Evolutionary conservation across 1,140 invertebrate genomes (phyloP).

Genomic region (Asbolus verrucosus): DNA sequence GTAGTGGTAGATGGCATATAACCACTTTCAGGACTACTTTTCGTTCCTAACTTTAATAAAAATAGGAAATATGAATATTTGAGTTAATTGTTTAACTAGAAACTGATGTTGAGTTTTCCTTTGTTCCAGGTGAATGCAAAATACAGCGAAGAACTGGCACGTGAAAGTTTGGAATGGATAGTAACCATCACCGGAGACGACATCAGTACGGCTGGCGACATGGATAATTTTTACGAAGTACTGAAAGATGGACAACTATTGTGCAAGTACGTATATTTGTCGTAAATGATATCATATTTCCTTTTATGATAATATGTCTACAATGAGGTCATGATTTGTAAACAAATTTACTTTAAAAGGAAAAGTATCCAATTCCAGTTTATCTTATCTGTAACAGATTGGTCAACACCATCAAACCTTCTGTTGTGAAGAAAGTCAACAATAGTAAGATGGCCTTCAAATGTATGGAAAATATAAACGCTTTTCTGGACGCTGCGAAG

Average conservation of each 20-base stretch:
- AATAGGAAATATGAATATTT: too few relatives aligned
- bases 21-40: too few relatives aligned
- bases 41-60: too few relatives aligned
- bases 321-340: constrained; percentile 23
- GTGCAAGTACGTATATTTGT: constrained; percentile 77
- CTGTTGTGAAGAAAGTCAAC: constrained; percentile 89
- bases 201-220: constrained; percentile 84
- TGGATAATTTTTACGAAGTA: constrained; percentile 92
- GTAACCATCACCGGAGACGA: constrained; percentile 83
- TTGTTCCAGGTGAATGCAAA: constrained; percentile 91
- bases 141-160: constrained; percentile 92
- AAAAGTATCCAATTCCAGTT: neutral
- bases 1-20: too few relatives aligned
- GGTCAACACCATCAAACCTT: constrained; percentile 82
- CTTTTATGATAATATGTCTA: constrained; percentile 17
- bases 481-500: constrained; percentile 88
- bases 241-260: constrained; percentile 88
- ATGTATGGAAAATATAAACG: constrained; percentile 99
- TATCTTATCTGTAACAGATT: constrained; percentile 69
- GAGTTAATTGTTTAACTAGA: too few relatives aligned
- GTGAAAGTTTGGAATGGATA: constrained; percentile 93
- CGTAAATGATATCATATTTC: constrained; percentile 4
- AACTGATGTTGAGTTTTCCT: too few relatives aligned
- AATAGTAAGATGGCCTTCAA: constrained; percentile 93
- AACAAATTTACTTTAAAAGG: neutral